phyloP scores from a whole-genome alignment of 1,140 invertebrate genomes.

The Drosophila aff. region DNA sequence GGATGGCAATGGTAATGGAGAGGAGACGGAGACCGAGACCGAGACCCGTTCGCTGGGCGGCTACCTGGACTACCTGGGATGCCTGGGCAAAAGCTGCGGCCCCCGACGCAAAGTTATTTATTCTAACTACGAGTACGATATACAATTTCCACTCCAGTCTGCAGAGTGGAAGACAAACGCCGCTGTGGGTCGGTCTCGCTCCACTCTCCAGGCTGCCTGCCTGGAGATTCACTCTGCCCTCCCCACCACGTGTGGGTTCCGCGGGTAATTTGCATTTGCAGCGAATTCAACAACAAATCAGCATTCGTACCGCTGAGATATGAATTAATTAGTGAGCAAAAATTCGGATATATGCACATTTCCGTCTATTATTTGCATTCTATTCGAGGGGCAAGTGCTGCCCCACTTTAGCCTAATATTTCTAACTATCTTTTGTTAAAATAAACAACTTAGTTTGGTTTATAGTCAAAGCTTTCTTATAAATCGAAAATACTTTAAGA shows the following conservation, averaged over 20 bases:
- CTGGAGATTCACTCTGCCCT: neutral
- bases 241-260: conserved; percentile 31
- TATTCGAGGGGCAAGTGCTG: no score
- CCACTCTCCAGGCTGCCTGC: neutral
- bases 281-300: conserved; percentile 66
- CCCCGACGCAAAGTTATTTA: conserved; percentile 64
- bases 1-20: conserved; percentile 4
- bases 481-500: conserved; percentile 5
- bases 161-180: conserved; percentile 55
- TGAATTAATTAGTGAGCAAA: conserved; percentile 62
- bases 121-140: conserved; percentile 72
- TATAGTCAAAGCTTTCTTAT: neutral
- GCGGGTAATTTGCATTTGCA: conserved; percentile 66
- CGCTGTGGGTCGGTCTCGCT: conserved; percentile 72
- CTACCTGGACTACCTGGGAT: conserved; percentile 15
- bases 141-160: conserved; percentile 63
- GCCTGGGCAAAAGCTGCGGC: conserved; percentile 58
- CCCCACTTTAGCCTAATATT: no score
- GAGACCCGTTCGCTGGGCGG: conserved; percentile 14
- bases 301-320: conserved; percentile 42
- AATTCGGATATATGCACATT: conserved; percentile 9
- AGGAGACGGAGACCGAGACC: neutral
- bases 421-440: neutral
- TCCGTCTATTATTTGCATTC: conserved; percentile 20
- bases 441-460: conserved; percentile 2